A percentile compares a stretch with the other conserved stretches of the same genome.
Evolutionary conservation across 2,888 invertebrate genomes (phyloP).

Genomic region (Harpalus rufipes): DNA sequence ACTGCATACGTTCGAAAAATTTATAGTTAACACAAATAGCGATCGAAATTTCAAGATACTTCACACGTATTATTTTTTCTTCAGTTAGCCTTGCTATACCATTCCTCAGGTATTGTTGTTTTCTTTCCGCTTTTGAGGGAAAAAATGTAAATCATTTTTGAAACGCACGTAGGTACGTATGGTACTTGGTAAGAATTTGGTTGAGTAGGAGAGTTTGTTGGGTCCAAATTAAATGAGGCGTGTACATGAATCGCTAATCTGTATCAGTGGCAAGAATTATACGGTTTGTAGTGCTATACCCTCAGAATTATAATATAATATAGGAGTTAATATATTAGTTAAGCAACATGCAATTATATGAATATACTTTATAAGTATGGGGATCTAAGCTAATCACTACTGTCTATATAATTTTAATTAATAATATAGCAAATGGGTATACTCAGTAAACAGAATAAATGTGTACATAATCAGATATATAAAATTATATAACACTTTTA

Average conservation of each 20-base stretch:
- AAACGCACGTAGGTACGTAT: no score
- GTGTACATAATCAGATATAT: not conserved
- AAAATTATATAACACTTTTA: slow-evolving; percentile 38
- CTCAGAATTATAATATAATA: slow-evolving; percentile 42
- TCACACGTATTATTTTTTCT: no score
- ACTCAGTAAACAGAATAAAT: slow-evolving; percentile 22
- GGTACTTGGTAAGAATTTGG: no score
- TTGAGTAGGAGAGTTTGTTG: not conserved
- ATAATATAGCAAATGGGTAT: slow-evolving; percentile 53
- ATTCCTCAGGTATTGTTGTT: no score
- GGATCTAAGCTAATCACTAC: slow-evolving; percentile 43
- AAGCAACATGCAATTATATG: slow-evolving; percentile 52
- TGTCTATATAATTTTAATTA: slow-evolving; percentile 52
- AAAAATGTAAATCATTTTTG: no score
- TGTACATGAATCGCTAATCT: not conserved
- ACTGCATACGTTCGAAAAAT: no score
- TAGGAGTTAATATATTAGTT: slow-evolving; percentile 51
- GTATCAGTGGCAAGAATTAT: slow-evolving; percentile 7
- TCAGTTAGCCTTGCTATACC: no score
- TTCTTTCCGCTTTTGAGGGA: no score
- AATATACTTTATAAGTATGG: slow-evolving; percentile 52
- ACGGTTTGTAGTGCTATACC: not conserved
- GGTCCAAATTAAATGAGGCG: not conserved
- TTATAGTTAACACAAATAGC: no score
- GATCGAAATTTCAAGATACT: no score